These are phyloP conservation scores for Thinocorus orbignyianus DNA, from an alignment of 2,113 vertebrate genomes.

Conservation along the genomic window DNA sequence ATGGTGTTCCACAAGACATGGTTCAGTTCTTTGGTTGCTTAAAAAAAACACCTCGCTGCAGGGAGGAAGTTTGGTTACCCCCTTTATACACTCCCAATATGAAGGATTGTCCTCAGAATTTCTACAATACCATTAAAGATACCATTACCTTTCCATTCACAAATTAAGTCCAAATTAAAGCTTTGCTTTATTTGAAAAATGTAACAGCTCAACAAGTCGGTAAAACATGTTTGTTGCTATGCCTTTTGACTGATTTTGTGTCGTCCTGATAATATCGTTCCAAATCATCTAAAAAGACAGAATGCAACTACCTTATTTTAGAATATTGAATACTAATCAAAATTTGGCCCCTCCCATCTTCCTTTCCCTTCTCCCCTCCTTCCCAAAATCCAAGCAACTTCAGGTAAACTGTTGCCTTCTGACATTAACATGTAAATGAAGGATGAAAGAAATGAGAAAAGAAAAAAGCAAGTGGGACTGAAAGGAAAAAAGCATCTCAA, in stretches of 20 bases:
- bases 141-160: not conserved
- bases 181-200: not conserved
- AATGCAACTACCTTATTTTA: not conserved
- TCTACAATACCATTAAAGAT: not conserved
- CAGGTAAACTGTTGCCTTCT: not conserved
- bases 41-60: not conserved
- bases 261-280: not conserved
- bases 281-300: not conserved
- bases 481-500: not conserved
- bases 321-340: not conserved
- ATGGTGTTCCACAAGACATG: not conserved
- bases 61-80: not conserved
- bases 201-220: not conserved
- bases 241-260: not conserved
- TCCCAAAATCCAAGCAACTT: not conserved
- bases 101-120: not conserved
- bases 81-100: no score
- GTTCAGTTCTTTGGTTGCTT: rapidly evolving
- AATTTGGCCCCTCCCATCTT: not conserved
- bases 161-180: not conserved
- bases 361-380: not conserved
- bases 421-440: not conserved
- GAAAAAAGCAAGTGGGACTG: not conserved
- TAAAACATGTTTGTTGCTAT: not conserved
- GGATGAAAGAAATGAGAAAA: not conserved